Percentiles rank a stretch among this genome's conserved stretches.
Evolutionary conservation across 2,113 vertebrate species (phyloP).

Genomic region (Sardina pilchardus): DNA sequence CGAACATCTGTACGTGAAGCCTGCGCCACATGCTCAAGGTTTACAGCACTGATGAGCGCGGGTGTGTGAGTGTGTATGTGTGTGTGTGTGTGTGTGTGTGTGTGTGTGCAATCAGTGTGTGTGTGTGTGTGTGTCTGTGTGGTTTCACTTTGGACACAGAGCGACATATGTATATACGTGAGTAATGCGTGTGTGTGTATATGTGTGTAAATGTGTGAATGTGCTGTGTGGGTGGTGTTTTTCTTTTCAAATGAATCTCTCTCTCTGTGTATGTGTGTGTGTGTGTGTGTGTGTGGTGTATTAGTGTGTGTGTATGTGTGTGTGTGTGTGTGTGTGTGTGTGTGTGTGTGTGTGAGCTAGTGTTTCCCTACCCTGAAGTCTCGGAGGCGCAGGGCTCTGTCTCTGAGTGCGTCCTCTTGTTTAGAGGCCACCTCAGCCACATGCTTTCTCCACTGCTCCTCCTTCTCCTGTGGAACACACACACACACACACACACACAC

Average conservation of each 20-base stretch:
- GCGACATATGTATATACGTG: too few relatives aligned
- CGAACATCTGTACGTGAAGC: too few relatives aligned
- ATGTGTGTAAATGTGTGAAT: too few relatives aligned
- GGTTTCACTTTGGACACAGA: not conserved
- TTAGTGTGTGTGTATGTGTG: too few relatives aligned
- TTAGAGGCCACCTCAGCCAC: slow-evolving; percentile 58
- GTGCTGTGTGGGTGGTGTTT: too few relatives aligned
- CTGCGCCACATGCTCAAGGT: too few relatives aligned
- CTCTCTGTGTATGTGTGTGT: not conserved
- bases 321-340: too few relatives aligned
- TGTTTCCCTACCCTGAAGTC: slow-evolving; percentile 66
- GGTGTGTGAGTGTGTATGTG: not conserved
- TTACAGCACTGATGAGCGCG: too few relatives aligned
- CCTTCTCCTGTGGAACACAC: slow-evolving; percentile 60
- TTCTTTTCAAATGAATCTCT: not conserved
- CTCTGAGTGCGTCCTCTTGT: slow-evolving; percentile 56
- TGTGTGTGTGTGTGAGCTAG: not conserved
- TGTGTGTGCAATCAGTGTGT: slow-evolving; percentile 23
- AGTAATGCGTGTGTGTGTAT: not conserved
- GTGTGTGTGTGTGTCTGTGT: slow-evolving; percentile 14
- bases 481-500: not conserved
- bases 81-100: slow-evolving; percentile 18
- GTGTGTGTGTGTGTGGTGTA: not conserved
- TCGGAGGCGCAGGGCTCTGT: slow-evolving; percentile 61
- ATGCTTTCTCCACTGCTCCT: slow-evolving; percentile 64